Evolutionary conservation across 2,113 vertebrate genomes (phyloP).

Genomic region (Chiloscyllium plagiosum): DNA sequence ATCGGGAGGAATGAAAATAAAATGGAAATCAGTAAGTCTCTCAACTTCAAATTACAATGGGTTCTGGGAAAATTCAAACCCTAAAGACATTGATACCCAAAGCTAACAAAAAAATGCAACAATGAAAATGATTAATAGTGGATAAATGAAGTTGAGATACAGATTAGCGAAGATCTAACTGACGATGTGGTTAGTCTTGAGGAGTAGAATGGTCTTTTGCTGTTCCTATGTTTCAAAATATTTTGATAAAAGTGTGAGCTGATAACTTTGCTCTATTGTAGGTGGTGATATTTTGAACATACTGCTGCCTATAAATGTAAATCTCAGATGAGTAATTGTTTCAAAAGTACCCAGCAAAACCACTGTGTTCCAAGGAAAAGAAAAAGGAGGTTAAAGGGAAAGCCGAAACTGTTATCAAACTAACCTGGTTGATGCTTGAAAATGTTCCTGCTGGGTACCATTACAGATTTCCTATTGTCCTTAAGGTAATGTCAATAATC

Average conservation of each 20-base stretch:
- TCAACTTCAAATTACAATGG: neutral
- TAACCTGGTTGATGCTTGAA: neutral
- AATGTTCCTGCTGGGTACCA: neutral
- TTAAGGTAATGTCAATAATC: neutral
- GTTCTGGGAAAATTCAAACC: neutral
- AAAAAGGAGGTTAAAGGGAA: neutral
- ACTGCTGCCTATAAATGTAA: neutral
- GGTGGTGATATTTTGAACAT: neutral
- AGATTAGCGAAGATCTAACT: neutral
- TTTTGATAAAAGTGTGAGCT: neutral
- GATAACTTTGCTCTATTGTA: neutral
- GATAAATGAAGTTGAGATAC: neutral
- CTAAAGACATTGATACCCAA: neutral
- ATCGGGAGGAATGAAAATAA: neutral
- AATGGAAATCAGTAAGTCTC: neutral
- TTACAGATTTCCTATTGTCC: neutral
- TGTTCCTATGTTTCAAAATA: neutral
- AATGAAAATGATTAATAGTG: neutral
- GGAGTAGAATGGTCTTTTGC: neutral
- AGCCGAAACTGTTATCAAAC: neutral
- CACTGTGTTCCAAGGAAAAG: neutral
- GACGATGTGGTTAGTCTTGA: neutral
- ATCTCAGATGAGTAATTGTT: neutral
- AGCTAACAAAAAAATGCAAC: too few species aligned
- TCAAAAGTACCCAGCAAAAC: neutral